phyloP scores from a whole-genome alignment of 2,888 invertebrate genomes.

The Smittia aterrima region DNA sequence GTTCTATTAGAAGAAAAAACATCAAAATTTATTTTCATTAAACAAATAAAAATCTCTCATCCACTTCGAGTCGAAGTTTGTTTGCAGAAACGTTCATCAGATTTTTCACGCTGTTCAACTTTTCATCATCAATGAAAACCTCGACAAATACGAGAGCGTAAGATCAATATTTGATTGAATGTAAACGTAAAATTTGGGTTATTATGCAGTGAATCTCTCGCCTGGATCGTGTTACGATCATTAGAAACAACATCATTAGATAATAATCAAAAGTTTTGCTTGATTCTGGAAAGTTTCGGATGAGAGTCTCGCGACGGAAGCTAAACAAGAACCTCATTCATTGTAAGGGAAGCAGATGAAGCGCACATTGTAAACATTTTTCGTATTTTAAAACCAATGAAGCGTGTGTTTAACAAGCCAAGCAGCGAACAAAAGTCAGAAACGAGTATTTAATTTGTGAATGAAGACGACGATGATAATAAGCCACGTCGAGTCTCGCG shows the following conservation, averaged over 20 bases:
- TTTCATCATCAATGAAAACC: no score
- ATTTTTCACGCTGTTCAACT: no score
- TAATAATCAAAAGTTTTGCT: neutral
- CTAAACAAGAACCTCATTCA: no score
- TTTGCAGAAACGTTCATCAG: no score
- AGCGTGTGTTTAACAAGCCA: neutral
- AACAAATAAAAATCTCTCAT: no score
- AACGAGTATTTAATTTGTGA: neutral
- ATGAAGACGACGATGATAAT: neutral
- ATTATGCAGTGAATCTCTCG: neutral
- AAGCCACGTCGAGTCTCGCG: neutral
- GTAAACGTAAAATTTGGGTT: no score
- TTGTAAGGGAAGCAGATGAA: neutral
- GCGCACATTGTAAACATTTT: neutral
- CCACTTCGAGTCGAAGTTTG: no score
- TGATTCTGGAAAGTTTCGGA: no score
- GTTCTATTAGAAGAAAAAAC: no score
- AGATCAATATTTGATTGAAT: neutral
- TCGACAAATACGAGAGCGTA: no score
- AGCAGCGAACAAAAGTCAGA: neutral
- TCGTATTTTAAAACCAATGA: neutral
- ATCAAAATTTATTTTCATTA: no score
- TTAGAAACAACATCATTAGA: neutral
- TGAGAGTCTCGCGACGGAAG: no score
- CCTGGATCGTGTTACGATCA: neutral